Conservation (phyloP, 2,888 invertebrate species). For the Ochropleura leucogaster region DNA sequence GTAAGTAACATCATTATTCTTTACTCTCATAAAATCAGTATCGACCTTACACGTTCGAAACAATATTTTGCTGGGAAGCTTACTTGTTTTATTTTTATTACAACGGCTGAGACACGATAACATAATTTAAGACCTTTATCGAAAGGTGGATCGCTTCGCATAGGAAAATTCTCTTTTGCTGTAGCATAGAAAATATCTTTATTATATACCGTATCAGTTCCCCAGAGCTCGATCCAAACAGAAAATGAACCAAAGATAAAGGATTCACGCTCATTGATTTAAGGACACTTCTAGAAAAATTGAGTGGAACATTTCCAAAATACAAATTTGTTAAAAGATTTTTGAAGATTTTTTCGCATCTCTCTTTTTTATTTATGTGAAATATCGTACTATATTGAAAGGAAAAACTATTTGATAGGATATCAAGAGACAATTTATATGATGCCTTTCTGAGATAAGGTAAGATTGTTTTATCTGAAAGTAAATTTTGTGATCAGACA, state of each 20-base stretch:
- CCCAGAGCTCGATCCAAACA: constrained; percentile 76
- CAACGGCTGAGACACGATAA: constrained; percentile 75
- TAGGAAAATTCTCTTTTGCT: constrained; percentile 70
- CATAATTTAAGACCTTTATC: constrained; percentile 81
- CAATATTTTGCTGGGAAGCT: constrained; percentile 65
- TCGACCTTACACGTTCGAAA: constrained; percentile 61
- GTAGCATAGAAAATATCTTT: constrained; percentile 74
- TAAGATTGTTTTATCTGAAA: constrained; percentile 17
- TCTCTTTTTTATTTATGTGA: constrained; percentile 22
- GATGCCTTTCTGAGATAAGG: constrained; percentile 9
- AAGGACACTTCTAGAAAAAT: constrained; percentile 62
- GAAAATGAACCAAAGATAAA: constrained; percentile 80
- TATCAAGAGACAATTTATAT: constrained; percentile 20
- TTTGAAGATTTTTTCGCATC: constrained; percentile 15
- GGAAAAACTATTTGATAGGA: constrained; percentile 7
- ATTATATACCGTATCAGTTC: constrained; percentile 76
- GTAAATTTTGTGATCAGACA: not conserved
- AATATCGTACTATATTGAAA: constrained; percentile 12
- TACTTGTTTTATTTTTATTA: constrained; percentile 76
- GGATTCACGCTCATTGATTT: constrained; percentile 74
- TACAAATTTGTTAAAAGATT: constrained; percentile 38
- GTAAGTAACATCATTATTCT: constrained; percentile 42
- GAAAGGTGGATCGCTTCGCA: constrained; percentile 72
- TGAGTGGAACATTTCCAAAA: constrained; percentile 55
- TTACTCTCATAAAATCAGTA: constrained; percentile 59